phyloP scores from a whole-genome alignment of 2,888 invertebrate species.

The Hartigia nigra region DNA sequence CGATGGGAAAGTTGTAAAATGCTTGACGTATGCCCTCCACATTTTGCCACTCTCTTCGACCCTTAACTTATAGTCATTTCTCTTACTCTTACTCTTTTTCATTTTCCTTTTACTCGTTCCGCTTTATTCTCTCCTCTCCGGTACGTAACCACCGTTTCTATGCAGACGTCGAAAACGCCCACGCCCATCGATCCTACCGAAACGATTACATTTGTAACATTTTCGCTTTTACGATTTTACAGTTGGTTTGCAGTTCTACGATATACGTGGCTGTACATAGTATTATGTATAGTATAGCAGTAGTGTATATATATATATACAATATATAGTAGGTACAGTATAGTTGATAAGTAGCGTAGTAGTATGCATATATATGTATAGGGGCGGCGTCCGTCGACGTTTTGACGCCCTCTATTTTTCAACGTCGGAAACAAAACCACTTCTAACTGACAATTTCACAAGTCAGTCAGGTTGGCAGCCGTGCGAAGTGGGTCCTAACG shows the following conservation, averaged over 20 bases:
- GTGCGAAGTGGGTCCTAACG: neutral
- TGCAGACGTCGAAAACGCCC: neutral
- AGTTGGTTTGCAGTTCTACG: conserved; percentile 50
- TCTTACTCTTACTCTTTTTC: neutral
- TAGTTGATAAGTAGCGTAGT: neutral
- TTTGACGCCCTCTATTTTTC: neutral
- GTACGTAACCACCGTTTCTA: neutral
- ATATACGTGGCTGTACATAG: neutral
- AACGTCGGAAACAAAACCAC: neutral
- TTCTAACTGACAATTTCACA: neutral
- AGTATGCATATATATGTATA: neutral
- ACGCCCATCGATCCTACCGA: conserved; percentile 10
- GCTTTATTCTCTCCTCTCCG: neutral
- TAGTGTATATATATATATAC: neutral
- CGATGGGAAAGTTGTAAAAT: conserved; percentile 37
- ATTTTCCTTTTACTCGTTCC: conserved; percentile 22
- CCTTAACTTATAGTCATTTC: neutral
- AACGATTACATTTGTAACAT: conserved; percentile 47
- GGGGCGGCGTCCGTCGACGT: neutral
- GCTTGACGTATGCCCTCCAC: conserved; percentile 36
- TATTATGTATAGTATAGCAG: neutral
- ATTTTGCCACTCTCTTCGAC: neutral
- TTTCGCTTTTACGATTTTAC: conserved; percentile 55
- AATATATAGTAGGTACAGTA: neutral
- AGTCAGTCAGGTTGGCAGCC: neutral